Conservation (phyloP, 2,888 invertebrate genomes). For the Leptopilina drosophilae region DNA sequence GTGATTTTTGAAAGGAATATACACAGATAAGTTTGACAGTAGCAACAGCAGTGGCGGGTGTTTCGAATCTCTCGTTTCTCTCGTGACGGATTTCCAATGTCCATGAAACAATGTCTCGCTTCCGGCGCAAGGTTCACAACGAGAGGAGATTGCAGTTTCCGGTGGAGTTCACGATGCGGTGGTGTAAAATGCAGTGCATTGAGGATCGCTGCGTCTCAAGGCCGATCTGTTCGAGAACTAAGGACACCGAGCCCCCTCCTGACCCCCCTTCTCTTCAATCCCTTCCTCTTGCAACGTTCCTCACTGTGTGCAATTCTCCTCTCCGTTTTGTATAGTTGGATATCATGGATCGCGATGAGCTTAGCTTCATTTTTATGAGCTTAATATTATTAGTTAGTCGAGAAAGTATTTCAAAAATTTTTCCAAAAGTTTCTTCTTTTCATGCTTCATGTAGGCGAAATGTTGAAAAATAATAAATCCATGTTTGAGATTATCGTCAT, state of each 20-base stretch:
- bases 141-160: conserved; percentile 62
- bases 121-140: conserved; percentile 50
- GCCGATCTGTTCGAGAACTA: conserved; percentile 73
- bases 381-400: neutral
- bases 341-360: conserved; percentile 47
- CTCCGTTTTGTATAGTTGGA: conserved; percentile 51
- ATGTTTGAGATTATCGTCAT: no score
- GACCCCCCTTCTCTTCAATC: conserved; percentile 13
- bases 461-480: no score
- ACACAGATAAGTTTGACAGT: neutral
- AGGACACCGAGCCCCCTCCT: conserved; percentile 66
- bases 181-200: conserved; percentile 66
- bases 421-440: no score
- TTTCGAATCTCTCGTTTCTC: neutral
- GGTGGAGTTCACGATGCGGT: conserved; percentile 53
- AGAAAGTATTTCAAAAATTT: no score
- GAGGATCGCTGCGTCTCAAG: conserved; percentile 76
- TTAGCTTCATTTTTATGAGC: conserved; percentile 47
- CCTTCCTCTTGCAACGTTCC: conserved; percentile 10
- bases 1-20: neutral
- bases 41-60: neutral
- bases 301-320: conserved; percentile 23
- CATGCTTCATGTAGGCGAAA: no score
- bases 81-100: conserved; percentile 11
- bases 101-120: conserved; percentile 41